Percentiles rank a stretch among this genome's conserved stretches.
These are phyloP conservation scores for Danio kyathit DNA, from an alignment of 2,797 vertebrate genomes.

Conservation along the genomic window DNA sequence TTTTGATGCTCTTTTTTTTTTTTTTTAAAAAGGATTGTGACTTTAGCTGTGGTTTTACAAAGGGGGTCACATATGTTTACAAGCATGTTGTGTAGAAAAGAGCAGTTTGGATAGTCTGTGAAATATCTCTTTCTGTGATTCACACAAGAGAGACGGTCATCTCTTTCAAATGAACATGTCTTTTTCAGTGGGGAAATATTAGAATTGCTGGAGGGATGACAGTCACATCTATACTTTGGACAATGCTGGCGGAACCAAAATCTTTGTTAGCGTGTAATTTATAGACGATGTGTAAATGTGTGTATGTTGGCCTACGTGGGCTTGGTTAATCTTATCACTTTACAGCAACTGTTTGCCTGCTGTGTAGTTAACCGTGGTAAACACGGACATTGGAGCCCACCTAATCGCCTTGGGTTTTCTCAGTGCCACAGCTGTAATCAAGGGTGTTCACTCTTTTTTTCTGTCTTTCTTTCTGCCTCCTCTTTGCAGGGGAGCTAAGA, in stretches of 20 bases:
- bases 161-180: background rate
- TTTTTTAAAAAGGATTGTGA: too few species aligned
- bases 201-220: slow-evolving; percentile 3
- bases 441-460: slow-evolving; percentile 48
- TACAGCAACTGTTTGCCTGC: slow-evolving; percentile 58
- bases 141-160: slow-evolving; percentile 3
- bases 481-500: slow-evolving; percentile 69
- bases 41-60: too few species aligned
- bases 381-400: slow-evolving; percentile 58
- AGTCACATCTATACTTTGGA: slow-evolving; percentile 5
- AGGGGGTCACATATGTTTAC: too few species aligned
- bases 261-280: slow-evolving; percentile 41
- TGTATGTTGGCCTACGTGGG: slow-evolving; percentile 45
- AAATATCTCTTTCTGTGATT: background rate
- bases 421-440: slow-evolving; percentile 59
- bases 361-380: slow-evolving; percentile 54
- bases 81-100: background rate
- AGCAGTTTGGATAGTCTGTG: background rate
- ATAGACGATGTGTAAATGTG: slow-evolving; percentile 38
- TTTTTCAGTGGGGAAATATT: slow-evolving; percentile 8
- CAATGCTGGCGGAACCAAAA: slow-evolving; percentile 1
- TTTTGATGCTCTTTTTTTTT: too few species aligned
- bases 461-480: slow-evolving; percentile 65
- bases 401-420: slow-evolving; percentile 59
- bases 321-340: slow-evolving; percentile 60